A percentile compares a stretch with the other conserved stretches of the same genome.
Conservation (phyloP, 2,113 vertebrate species). For the Psilopogon haemacephalus region DNA sequence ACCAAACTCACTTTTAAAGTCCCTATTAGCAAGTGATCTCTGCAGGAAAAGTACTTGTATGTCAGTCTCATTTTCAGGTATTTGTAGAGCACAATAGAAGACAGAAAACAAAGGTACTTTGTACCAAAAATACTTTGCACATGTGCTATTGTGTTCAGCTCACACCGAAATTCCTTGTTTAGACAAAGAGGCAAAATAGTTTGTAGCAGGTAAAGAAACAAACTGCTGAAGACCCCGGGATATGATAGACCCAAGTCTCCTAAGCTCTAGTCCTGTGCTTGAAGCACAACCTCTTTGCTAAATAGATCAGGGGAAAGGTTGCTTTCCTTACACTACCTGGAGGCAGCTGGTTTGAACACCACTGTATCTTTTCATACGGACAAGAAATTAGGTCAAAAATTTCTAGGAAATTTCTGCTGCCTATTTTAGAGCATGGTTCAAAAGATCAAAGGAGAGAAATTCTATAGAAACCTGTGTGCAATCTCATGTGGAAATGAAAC, state of each 20-base stretch:
- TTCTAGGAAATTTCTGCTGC: slow-evolving; percentile 44
- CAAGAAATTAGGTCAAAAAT: slow-evolving; percentile 57
- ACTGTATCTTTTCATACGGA: neutral
- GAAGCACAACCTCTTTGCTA: neutral
- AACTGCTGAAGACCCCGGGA: neutral
- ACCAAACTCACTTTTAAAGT: neutral
- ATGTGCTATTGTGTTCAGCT: neutral
- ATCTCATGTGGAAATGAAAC: neutral
- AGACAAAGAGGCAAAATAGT: neutral
- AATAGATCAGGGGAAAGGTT: neutral
- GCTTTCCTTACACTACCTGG: neutral
- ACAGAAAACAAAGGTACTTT: neutral
- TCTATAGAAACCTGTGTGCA: neutral
- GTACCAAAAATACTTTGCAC: neutral
- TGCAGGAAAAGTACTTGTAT: neutral
- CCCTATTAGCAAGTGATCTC: neutral
- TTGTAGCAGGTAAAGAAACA: neutral
- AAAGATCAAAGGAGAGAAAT: slow-evolving; percentile 24
- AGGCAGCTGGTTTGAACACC: neutral
- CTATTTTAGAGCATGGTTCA: neutral
- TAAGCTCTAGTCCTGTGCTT: rapidly evolving
- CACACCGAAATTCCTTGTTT: neutral
- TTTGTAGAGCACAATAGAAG: neutral
- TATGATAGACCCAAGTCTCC: neutral
- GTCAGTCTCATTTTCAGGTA: neutral